Conservation (phyloP, 2,797 vertebrate species). For the Cynodonichthys magdalenae region DNA sequence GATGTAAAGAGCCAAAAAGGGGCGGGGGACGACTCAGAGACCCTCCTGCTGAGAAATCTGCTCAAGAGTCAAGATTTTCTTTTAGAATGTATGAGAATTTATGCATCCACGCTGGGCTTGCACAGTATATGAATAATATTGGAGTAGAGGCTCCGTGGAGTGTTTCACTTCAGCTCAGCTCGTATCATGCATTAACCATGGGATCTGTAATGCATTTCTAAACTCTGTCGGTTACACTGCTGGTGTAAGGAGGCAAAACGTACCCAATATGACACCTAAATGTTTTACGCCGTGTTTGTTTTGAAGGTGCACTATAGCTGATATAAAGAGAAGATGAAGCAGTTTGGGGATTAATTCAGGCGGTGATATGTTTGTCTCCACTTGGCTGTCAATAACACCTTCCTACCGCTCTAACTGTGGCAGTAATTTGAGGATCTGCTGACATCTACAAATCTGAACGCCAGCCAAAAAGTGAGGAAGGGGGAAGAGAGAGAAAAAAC, state of each 20-base stretch:
- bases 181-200: slow-evolving; percentile 71
- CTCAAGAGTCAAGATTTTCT: slow-evolving; percentile 40
- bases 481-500: too few species aligned
- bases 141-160: slow-evolving; percentile 37
- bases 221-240: slow-evolving; percentile 43
- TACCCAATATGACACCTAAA: slow-evolving; percentile 35
- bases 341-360: slow-evolving; percentile 6
- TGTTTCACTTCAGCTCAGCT: slow-evolving; percentile 25
- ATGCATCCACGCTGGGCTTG: slow-evolving; percentile 16
- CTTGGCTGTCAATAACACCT: slow-evolving; percentile 30
- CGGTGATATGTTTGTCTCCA: slow-evolving; percentile 7
- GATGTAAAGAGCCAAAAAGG: slow-evolving; percentile 21
- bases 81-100: slow-evolving; percentile 19
- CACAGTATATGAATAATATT: slow-evolving; percentile 52
- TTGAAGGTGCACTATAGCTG: neutral
- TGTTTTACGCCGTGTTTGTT: slow-evolving; percentile 45
- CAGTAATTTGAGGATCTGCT: slow-evolving; percentile 33
- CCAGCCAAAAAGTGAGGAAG: slow-evolving; percentile 11
- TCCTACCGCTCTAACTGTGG: slow-evolving; percentile 17
- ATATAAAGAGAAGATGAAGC: slow-evolving; percentile 6
- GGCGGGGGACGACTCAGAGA: slow-evolving; percentile 3
- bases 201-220: slow-evolving; percentile 58
- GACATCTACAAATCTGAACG: slow-evolving; percentile 36
- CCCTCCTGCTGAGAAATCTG: slow-evolving; percentile 36
- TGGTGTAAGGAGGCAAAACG: slow-evolving; percentile 44